These are phyloP conservation scores for Sycophaga agraensis DNA, from an alignment of 1,140 invertebrate species.

Conservation along the genomic window DNA sequence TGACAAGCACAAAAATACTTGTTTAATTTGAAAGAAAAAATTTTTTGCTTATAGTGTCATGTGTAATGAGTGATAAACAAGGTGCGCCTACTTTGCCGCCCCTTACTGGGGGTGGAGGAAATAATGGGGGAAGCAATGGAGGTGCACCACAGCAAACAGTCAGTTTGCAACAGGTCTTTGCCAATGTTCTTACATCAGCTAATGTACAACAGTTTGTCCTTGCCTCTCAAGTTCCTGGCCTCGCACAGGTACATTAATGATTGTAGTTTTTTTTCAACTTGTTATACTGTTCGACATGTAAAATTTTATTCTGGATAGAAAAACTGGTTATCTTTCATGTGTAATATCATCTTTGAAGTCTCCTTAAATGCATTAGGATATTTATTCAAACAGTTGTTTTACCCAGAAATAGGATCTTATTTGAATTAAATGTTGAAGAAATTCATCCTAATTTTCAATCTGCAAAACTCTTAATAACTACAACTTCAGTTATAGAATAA, in stretches of 20 bases:
- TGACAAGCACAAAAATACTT: neutral
- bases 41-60: constrained; percentile 51
- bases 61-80: constrained; percentile 60
- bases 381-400: too few relatives aligned
- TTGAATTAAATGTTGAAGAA: too few relatives aligned
- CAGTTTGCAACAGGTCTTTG: constrained; percentile 56
- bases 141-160: constrained; percentile 52
- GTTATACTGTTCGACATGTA: neutral
- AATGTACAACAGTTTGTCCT: constrained; percentile 58
- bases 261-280: neutral
- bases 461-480: too few relatives aligned
- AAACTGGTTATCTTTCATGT: neutral
- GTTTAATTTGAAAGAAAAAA: neutral
- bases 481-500: too few relatives aligned
- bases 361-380: too few relatives aligned
- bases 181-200: constrained; percentile 51
- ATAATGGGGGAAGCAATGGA: constrained; percentile 50
- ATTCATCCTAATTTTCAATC: too few relatives aligned
- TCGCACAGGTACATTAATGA: constrained; percentile 46
- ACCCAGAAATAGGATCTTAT: too few relatives aligned
- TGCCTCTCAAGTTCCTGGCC: constrained; percentile 55
- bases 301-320: neutral
- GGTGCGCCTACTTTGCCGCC: constrained; percentile 53
- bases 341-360: too few relatives aligned
- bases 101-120: constrained; percentile 53